phyloP scores from a whole-genome alignment of 1,140 invertebrate species.

The Tetragonula clypearis region DNA sequence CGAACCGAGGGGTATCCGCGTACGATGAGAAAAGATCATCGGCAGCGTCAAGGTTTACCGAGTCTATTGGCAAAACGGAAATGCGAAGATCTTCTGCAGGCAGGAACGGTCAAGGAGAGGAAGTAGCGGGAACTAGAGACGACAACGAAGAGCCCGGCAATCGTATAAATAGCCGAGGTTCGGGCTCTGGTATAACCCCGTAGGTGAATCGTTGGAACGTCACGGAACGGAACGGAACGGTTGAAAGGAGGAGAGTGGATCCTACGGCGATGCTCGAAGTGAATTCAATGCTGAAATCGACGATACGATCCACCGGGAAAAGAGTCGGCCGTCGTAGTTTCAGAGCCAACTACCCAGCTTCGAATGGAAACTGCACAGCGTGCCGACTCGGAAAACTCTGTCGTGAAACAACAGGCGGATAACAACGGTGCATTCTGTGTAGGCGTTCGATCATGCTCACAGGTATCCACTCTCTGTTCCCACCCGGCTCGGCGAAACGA shows the following conservation, averaged over 20 bases:
- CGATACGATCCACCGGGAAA: conserved; percentile 61
- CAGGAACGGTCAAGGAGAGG: not conserved
- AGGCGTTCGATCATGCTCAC: conserved; percentile 26
- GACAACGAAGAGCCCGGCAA: not conserved
- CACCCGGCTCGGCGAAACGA: not conserved
- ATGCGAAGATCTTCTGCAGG: not conserved
- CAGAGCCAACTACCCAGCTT: conserved; percentile 27
- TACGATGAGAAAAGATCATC: not conserved
- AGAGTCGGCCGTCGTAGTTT: conserved; percentile 55
- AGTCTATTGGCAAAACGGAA: conserved; percentile 39
- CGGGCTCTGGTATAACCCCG: conserved; percentile 7
- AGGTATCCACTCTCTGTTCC: not conserved
- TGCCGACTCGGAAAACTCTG: conserved; percentile 39
- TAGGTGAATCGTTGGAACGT: conserved; percentile 47
- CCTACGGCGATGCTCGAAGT: conserved; percentile 48
- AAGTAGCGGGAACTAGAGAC: not conserved
- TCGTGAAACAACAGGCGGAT: conserved; percentile 44
- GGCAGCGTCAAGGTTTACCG: not conserved
- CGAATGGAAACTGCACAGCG: conserved; percentile 46
- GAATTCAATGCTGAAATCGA: conserved; percentile 64
- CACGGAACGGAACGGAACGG: conserved; percentile 41
- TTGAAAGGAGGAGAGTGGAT: conserved; percentile 55
- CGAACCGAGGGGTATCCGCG: no score
- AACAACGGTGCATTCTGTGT: conserved; percentile 54
- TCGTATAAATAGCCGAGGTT: conserved; percentile 45